Evolutionary conservation across 2,797 vertebrate species (phyloP).

Genomic region (Botia almorhae): DNA sequence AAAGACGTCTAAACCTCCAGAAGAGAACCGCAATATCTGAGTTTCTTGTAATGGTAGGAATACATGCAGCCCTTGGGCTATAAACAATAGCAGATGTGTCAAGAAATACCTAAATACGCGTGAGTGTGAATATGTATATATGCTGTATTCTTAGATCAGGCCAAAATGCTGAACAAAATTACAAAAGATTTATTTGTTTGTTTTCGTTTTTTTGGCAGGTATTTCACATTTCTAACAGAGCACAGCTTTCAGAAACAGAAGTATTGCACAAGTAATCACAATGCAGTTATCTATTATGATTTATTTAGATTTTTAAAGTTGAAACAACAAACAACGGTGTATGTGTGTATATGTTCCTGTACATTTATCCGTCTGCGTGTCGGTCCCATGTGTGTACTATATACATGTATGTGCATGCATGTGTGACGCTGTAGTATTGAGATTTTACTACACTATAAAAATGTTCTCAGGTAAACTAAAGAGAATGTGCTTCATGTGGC

Average conservation of each 20-base stretch:
- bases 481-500: too few relatives aligned
- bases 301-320: background rate
- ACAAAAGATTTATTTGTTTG: background rate
- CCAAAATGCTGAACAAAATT: background rate
- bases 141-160: background rate
- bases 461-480: background rate
- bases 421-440: background rate
- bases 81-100: constrained; percentile 16
- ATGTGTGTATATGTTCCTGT: background rate
- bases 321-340: background rate
- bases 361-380: background rate
- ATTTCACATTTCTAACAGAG: background rate
- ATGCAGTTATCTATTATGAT: background rate
- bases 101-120: constrained; percentile 6
- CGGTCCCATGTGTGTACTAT: background rate
- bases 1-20: constrained; percentile 10
- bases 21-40: background rate
- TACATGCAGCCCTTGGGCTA: constrained; percentile 10
- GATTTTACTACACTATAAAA: background rate
- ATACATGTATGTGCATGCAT: background rate
- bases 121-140: background rate
- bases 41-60: constrained; percentile 5
- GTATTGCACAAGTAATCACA: background rate
- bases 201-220: background rate
- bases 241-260: background rate